Percentiles rank a stretch among this genome's conserved stretches.
These are phyloP conservation scores for Spicauda simplicius DNA, from an alignment of 2,888 invertebrate species.

Conservation along the genomic window DNA sequence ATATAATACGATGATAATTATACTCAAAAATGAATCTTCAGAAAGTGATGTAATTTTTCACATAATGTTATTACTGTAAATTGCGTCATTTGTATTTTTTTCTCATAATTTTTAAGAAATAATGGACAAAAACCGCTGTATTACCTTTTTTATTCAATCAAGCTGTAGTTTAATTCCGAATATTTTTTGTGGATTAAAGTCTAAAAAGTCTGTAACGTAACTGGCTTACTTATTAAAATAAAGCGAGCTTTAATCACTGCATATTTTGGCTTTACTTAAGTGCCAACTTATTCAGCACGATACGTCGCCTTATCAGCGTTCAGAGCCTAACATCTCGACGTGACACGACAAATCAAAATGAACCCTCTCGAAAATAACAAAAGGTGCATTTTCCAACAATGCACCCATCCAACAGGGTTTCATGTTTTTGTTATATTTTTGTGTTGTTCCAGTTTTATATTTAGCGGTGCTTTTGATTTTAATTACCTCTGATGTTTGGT, in stretches of 20 bases:
- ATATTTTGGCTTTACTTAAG: constrained; percentile 47
- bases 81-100: too few relatives aligned
- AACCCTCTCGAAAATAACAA: constrained; percentile 20
- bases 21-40: too few relatives aligned
- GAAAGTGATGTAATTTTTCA: too few relatives aligned
- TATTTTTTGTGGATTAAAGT: neutral
- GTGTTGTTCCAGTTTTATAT: constrained; percentile 44
- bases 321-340: constrained; percentile 44
- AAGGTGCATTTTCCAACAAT: constrained; percentile 37
- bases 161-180: neutral
- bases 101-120: too few relatives aligned
- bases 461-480: constrained; percentile 44
- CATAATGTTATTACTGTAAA: too few relatives aligned
- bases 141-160: too few relatives aligned
- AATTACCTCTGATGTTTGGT: constrained; percentile 41
- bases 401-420: constrained; percentile 31
- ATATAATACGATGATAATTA: too few relatives aligned
- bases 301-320: constrained; percentile 46
- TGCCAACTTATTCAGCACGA: constrained; percentile 49
- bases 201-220: constrained; percentile 2
- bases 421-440: constrained; percentile 37
- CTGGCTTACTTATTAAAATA: constrained; percentile 37
- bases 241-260: constrained; percentile 42
- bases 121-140: too few relatives aligned
- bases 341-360: constrained; percentile 35